phyloP scores from a whole-genome alignment of 2,888 invertebrate genomes.

The Pachliopta kotzebuea region DNA sequence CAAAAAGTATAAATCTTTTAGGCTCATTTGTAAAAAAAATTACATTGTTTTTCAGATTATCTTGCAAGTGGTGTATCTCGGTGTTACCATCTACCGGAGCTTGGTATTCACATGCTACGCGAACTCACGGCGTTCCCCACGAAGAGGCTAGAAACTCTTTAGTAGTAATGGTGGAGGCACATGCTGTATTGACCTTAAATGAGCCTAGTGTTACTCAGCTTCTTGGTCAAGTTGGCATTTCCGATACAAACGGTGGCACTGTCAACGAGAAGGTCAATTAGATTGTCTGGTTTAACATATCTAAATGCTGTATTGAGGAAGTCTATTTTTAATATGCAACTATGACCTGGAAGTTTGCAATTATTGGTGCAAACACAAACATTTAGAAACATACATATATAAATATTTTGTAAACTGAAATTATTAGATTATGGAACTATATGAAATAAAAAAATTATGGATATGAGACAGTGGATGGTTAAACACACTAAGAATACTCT shows the following conservation, averaged over 20 bases:
- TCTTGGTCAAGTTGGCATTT: slow-evolving; percentile 63
- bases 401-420: too few relatives aligned
- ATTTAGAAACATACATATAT: too few relatives aligned
- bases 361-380: too few relatives aligned
- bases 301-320: not conserved
- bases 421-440: too few relatives aligned
- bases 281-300: slow-evolving; percentile 28
- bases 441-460: too few relatives aligned
- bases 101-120: slow-evolving; percentile 82
- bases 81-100: slow-evolving; percentile 78
- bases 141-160: slow-evolving; percentile 82
- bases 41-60: slow-evolving; percentile 50
- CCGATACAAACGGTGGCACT: slow-evolving; percentile 41
- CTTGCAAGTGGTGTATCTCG: slow-evolving; percentile 79
- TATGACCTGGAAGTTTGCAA: too few relatives aligned
- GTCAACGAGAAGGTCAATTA: slow-evolving; percentile 44
- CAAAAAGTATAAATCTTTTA: too few relatives aligned
- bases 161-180: slow-evolving; percentile 82
- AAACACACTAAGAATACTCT: too few relatives aligned
- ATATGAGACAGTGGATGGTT: too few relatives aligned
- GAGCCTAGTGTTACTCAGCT: slow-evolving; percentile 71
- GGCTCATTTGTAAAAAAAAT: too few relatives aligned
- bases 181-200: slow-evolving; percentile 77
- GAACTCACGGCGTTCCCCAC: slow-evolving; percentile 78
- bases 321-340: not conserved